Conservation (phyloP, 2,113 vertebrate genomes). For the Pedionomus torquatus region DNA sequence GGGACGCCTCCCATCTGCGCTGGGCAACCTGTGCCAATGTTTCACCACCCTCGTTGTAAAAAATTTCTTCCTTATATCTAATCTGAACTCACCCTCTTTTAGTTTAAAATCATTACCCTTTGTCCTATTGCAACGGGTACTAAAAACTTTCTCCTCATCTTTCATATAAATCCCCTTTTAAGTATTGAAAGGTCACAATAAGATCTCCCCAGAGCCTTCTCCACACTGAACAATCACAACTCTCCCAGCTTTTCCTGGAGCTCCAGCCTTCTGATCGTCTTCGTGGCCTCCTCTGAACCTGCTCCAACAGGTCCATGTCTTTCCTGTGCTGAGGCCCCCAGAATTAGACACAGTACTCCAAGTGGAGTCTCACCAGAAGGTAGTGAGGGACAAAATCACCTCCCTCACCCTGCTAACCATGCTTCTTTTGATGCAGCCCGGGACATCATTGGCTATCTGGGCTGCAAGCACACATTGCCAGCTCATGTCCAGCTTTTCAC, state of each 20-base stretch:
- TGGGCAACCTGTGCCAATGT: not conserved
- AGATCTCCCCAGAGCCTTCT: not conserved
- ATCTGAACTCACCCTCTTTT: not conserved
- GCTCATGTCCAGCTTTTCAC: not conserved
- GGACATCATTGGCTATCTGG: not conserved
- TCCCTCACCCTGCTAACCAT: not conserved
- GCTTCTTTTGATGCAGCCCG: not conserved
- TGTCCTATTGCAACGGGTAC: not conserved
- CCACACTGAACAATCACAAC: not conserved
- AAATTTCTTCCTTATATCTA: not conserved
- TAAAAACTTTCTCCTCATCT: not conserved
- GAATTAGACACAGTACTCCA: not conserved
- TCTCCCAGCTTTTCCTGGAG: not conserved
- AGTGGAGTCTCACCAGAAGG: not conserved
- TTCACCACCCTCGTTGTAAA: not conserved
- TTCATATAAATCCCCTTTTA: not conserved
- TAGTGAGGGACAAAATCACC: not conserved
- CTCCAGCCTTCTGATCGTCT: not conserved
- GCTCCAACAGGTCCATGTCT: not conserved
- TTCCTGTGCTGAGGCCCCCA: not conserved
- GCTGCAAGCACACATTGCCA: not conserved
- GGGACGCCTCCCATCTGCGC: not conserved
- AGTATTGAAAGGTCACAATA: not conserved
- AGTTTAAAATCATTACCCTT: not conserved
- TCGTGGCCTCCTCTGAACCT: not conserved